Percentiles rank a stretch among this genome's conserved stretches.
Evolutionary conservation across 2,797 vertebrate species (phyloP).

Genomic region (Xenops minutus): DNA sequence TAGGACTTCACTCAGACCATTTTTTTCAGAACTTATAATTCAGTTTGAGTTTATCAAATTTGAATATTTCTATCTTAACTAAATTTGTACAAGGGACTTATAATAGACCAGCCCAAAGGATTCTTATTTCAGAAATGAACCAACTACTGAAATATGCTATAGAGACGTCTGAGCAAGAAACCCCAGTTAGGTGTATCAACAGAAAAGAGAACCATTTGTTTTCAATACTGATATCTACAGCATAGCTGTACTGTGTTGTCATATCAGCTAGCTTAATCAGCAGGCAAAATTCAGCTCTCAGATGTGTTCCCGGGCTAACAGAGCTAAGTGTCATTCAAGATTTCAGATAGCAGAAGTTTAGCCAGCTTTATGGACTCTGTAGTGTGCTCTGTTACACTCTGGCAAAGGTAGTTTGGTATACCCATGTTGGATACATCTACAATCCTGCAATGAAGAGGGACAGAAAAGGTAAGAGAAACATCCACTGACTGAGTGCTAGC

Average conservation of each 20-base stretch:
- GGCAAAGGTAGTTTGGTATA: neutral
- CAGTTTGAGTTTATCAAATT: neutral
- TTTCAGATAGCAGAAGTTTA: neutral
- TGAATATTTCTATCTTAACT: neutral
- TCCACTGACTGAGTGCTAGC: accelerated
- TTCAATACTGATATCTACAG: neutral
- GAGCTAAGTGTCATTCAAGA: neutral
- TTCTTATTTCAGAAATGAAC: neutral
- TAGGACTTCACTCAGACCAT: neutral
- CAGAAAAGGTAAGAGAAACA: neutral
- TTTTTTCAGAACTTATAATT: neutral
- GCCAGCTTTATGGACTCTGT: neutral
- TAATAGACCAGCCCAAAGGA: neutral
- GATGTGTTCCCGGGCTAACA: neutral
- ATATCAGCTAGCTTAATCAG: neutral
- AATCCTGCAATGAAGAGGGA: neutral
- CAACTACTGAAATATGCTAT: neutral
- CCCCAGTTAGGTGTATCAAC: neutral
- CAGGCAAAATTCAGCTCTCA: neutral
- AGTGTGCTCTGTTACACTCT: neutral
- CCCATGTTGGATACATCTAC: neutral
- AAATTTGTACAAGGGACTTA: neutral
- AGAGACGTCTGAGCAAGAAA: neutral
- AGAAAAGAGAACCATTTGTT: neutral
- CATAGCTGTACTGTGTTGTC: neutral